phyloP scores from a whole-genome alignment of 2,797 vertebrate species.

The Cephalopachus bancanus region DNA sequence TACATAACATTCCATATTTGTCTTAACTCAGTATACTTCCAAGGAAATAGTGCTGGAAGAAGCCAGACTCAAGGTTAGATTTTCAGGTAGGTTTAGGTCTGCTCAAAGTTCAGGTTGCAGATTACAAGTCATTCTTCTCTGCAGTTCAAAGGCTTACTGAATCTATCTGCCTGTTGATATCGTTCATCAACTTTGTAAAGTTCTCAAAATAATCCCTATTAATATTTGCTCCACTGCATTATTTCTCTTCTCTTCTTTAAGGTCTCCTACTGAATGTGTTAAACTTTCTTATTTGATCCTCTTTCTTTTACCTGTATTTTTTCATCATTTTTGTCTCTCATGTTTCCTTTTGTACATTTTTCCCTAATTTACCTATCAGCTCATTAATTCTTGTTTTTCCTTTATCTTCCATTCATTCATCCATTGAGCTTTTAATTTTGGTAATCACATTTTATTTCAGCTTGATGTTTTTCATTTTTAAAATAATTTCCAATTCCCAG shows the following conservation, averaged over 20 bases:
- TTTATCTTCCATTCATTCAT: not conserved
- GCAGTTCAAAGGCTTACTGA: not conserved
- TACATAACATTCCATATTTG: not conserved
- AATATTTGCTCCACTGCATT: not conserved
- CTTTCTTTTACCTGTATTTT: not conserved
- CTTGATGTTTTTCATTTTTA: slow-evolving; percentile 51
- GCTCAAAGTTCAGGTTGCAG: not conserved
- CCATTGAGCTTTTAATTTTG: slow-evolving; percentile 35
- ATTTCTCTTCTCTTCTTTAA: not conserved
- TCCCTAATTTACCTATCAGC: not conserved
- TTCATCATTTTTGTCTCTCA: not conserved
- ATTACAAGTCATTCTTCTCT: slow-evolving; percentile 15
- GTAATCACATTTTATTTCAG: not conserved
- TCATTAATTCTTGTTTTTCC: slow-evolving; percentile 20
- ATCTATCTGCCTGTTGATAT: not conserved
- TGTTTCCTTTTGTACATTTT: slow-evolving; percentile 25
- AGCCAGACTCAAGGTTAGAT: not conserved
- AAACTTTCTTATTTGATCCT: not conserved
- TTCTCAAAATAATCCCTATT: slow-evolving; percentile 32
- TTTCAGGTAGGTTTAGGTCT: not conserved
- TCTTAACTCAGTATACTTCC: not conserved
- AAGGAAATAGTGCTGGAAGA: not conserved
- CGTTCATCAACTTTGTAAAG: not conserved
- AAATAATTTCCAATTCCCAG: slow-evolving; percentile 43
- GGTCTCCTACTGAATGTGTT: not conserved